A percentile compares a stretch with the other conserved stretches of the same genome.
phyloP scores from a whole-genome alignment of 1,140 invertebrate genomes.

The Gerris buenoi region DNA sequence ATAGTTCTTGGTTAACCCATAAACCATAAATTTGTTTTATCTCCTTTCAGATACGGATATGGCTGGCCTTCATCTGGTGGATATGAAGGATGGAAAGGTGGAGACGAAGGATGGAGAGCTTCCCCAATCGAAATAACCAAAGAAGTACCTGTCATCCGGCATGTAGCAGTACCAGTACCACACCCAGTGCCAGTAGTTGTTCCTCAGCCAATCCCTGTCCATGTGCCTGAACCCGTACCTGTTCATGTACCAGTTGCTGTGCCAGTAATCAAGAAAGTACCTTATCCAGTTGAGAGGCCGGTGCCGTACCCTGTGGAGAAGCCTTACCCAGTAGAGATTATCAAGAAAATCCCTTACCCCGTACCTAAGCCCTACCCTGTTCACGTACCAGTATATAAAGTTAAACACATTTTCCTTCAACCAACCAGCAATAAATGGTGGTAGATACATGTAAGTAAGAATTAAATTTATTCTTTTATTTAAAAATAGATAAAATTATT shows the following conservation, averaged over 20 bases:
- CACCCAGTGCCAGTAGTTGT: slow-evolving; percentile 11
- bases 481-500: no score
- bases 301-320: slow-evolving; percentile 13
- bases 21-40: no score
- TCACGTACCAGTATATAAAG: slow-evolving; percentile 12
- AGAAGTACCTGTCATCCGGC: slow-evolving; percentile 10
- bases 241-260: slow-evolving; percentile 10
- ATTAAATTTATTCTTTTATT: no score
- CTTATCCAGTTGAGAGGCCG: slow-evolving; percentile 10
- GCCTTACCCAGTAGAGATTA: slow-evolving; percentile 12
- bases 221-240: slow-evolving; percentile 9
- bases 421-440: not conserved
- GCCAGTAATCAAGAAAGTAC: slow-evolving; percentile 6
- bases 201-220: slow-evolving; percentile 8
- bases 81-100: no score
- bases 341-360: slow-evolving; percentile 13
- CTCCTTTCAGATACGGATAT: no score
- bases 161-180: slow-evolving; percentile 9
- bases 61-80: no score
- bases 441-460: no score
- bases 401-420: slow-evolving; percentile 11
- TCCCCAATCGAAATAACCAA: slow-evolving; percentile 8
- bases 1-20: no score
- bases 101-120: not conserved
- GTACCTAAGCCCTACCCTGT: slow-evolving; percentile 15